phyloP scores from a whole-genome alignment of 2,888 invertebrate genomes.

The Zeuzera pyrina region DNA sequence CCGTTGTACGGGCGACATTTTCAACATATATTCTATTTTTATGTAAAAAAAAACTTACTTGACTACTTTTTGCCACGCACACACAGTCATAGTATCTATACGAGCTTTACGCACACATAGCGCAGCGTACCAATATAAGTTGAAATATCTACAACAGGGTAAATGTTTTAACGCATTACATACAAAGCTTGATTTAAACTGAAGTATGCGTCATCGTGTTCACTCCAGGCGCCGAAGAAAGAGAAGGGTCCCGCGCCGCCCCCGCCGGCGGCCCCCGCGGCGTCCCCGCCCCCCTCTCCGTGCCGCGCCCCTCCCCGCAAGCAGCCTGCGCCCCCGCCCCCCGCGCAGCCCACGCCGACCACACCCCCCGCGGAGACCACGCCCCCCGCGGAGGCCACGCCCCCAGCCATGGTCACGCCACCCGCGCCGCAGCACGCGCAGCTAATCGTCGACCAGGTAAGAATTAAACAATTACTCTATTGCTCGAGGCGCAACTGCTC shows the following conservation, averaged over 20 bases:
- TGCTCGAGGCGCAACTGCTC: too few relatives aligned
- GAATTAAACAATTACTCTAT: neutral
- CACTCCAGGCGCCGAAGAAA: constrained; percentile 77
- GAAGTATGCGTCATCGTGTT: too few relatives aligned
- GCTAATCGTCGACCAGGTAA: constrained; percentile 47
- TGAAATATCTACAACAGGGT: too few relatives aligned
- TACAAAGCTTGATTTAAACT: too few relatives aligned
- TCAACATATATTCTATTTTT: too few relatives aligned
- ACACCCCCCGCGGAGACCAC: constrained; percentile 17
- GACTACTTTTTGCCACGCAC: too few relatives aligned
- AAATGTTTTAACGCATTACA: too few relatives aligned
- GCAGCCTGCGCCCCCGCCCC: constrained; percentile 23
- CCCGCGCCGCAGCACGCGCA: constrained; percentile 25
- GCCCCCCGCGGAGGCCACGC: constrained; percentile 19
- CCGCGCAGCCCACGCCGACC: constrained; percentile 10
- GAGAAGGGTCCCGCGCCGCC: constrained; percentile 89
- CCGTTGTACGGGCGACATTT: too few relatives aligned
- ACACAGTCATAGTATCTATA: too few relatives aligned
- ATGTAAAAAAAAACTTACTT: too few relatives aligned
- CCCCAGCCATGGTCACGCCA: constrained; percentile 15
- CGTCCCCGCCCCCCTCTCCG: constrained; percentile 19
- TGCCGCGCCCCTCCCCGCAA: constrained; percentile 19
- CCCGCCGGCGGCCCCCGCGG: constrained; percentile 60
- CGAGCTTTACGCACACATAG: too few relatives aligned
- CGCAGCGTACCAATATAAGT: too few relatives aligned